Base-by-base conservation (phyloP, 2,797 vertebrate species). In the Ispidina lecontei region DNA sequence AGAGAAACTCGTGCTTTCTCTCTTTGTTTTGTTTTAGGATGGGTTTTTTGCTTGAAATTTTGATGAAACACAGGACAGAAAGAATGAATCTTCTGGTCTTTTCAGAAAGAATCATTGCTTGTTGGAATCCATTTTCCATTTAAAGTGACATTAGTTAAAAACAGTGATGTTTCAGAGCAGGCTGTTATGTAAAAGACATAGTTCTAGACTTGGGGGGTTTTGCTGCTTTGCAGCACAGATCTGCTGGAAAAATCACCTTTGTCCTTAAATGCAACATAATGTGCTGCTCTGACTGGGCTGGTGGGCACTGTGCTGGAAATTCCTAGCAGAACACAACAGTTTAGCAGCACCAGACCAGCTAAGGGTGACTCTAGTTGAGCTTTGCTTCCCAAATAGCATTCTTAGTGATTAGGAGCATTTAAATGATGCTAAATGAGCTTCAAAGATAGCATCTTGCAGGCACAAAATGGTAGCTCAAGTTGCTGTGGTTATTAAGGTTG, bases 321-420 rank as follows among this genome's bases (percentile, higher is more conserved):
- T 29, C 46, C n/a, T 26, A 1, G 41, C 13, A 18, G 35, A 63
- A 70, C 47, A 29, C 41, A 41, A 60, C 43, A 46, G 8, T 33
- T 91, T 5, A 88, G 47, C 90, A 90, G 93, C 91, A 84, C 21
- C 28, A 39, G 87, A 87, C 76, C 76, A 87, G 43, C 63, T 80
- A 3, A 37, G 47, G 59, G 54, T 29, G 65, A 91, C 72, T 69
- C 72, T 10, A 59, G 26, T 13, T 37, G 55, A 84, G 47, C 64
- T 75, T 44, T 44, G 3, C 43, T 73, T 82, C 83, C 71, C 46
- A 68, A 94, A 79, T 9, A 67, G 17, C 37, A 18, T 23, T 5
- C 47, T 86, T 35, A 33, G 33, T 60, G 67, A 90, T 26, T 26
- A 74, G 4, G 41, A 83, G 75, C 90, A 51, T 68, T 78, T 29